These are phyloP conservation scores for Nephrotoma flavescens DNA, from an alignment of 2,888 invertebrate species.

Conservation along the genomic window DNA sequence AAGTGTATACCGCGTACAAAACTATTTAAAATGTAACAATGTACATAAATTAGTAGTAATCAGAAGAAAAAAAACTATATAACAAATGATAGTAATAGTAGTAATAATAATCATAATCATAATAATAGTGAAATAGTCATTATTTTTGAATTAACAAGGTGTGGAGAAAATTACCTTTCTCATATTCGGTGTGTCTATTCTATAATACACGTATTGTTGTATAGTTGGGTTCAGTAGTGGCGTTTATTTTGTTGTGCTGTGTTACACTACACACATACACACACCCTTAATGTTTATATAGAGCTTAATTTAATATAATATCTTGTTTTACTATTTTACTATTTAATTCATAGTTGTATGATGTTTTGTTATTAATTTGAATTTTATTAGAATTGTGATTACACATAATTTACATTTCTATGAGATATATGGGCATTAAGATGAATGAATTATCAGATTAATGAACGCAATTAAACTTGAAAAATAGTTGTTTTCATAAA, in stretches of 20 bases:
- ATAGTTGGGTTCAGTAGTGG: background rate
- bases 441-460: background rate
- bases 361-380: background rate
- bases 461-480: background rate
- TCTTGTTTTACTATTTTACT: background rate
- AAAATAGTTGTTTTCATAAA: no score
- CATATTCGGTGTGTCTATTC: background rate
- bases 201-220: background rate
- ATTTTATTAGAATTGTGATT: background rate
- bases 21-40: background rate
- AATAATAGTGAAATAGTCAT: slow-evolving; percentile 27
- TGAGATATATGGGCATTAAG: background rate
- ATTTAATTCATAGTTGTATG: background rate
- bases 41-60: background rate
- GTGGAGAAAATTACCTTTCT: slow-evolving; percentile 24
- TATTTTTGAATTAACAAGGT: slow-evolving; percentile 39
- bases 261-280: background rate
- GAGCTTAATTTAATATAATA: background rate
- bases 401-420: background rate
- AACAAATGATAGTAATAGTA: background rate
- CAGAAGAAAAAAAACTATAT: background rate
- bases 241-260: background rate
- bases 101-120: background rate
- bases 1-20: background rate
- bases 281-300: no score